Base-by-base conservation (phyloP, 2,888 invertebrate genomes). In the Gonocerus acuteangulatus region DNA sequence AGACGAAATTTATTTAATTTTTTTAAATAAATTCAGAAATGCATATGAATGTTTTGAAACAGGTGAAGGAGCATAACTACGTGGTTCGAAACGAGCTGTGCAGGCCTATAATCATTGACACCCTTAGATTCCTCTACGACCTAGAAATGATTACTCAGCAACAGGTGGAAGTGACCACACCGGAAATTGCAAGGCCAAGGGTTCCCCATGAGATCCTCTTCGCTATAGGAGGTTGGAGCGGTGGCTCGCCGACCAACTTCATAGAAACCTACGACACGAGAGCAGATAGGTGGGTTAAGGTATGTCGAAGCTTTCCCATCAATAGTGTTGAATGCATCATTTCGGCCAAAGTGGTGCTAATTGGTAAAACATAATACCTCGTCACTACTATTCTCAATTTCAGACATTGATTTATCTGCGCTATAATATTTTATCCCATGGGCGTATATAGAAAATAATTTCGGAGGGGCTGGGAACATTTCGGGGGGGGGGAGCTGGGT, bases 121-220 rank as follows among this genome's bases (percentile, higher is more conserved):
- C 94, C 0, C 76, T 95, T 39, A 89, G 89, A 72, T 94, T 94
- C 74, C 79, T 95, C 48, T 93, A 93, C 75, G 93, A 94, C 73
- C 78, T 95, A 71, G 93, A 94, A 76, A 89, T 91, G 82, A 89
- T 91, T 65, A 82, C 81, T 71, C 86, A 78, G 52, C 75, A 87
- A 71, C 86, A 89, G 66, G 85, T 86, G 6, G 88, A 89, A 76
- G 85, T 91, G n/a, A 84, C 85, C 4, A 91, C 90, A 2, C 91
- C 91, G 4, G 85, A 86, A 71, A 84, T 92, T 60, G 91, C 90
- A 0, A 66, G 72, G 1, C 74, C 76, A 0, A 77, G 93, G 64
- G 82, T 93, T 3, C 94, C 94, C 0, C 89, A 90, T 71, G 92
- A 92, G 74, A 87, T 94, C 18, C 78, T 93, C 7, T 92, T 94